phyloP scores from a whole-genome alignment of 2,888 invertebrate species.

The Kryphioiulus occultus region DNA sequence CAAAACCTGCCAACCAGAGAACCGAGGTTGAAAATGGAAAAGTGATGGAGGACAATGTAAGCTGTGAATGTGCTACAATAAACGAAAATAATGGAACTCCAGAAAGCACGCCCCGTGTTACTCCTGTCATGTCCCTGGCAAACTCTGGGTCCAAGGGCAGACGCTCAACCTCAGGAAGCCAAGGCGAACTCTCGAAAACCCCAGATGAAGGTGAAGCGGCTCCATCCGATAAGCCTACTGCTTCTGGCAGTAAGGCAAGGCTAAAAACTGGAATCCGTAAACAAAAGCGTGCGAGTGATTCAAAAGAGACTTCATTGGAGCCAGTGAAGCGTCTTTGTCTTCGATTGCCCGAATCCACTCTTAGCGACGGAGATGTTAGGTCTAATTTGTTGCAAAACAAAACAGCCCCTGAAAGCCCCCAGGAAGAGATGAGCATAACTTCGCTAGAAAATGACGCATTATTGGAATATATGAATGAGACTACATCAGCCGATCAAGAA shows the following conservation, averaged over 20 bases:
- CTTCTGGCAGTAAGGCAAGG: no score
- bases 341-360: no score
- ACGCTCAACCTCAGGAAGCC: no score
- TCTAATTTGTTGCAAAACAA: not conserved
- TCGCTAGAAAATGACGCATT: slow-evolving; percentile 69
- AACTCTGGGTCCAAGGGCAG: no score
- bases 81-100: not conserved
- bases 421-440: slow-evolving; percentile 55
- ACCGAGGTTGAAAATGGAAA: no score
- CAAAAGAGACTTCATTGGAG: not conserved
- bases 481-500: slow-evolving; percentile 72
- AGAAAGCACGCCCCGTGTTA: not conserved
- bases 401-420: not conserved
- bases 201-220: not conserved
- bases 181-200: not conserved
- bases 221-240: no score
- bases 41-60: no score
- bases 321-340: no score
- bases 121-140: not conserved
- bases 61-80: no score
- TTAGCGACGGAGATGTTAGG: no score
- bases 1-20: slow-evolving; percentile 67
- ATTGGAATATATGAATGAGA: slow-evolving; percentile 69
- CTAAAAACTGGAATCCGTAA: no score
- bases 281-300: not conserved